A percentile compares a stretch with the other conserved stretches of the same genome.
These are phyloP conservation scores for Alosa alosa DNA, from an alignment of 2,113 vertebrate genomes.

Conservation along the genomic window DNA sequence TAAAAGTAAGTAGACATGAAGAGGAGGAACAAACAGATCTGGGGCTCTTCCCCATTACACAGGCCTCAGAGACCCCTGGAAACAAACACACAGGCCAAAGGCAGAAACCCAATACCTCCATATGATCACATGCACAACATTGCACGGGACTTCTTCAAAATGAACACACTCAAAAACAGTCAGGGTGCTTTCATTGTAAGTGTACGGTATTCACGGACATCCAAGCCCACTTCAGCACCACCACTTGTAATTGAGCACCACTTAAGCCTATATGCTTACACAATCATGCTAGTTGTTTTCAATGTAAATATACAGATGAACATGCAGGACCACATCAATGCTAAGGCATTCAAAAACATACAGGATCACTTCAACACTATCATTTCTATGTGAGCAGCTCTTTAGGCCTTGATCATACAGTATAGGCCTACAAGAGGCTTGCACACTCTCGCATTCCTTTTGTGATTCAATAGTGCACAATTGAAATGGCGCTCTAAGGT, in stretches of 20 bases:
- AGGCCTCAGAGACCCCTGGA: not conserved
- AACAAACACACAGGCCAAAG: not conserved
- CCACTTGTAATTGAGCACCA: not conserved
- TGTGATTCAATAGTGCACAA: not conserved
- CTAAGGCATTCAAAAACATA: not conserved
- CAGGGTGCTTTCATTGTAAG: not conserved
- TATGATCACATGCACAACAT: not conserved
- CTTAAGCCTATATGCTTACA: not conserved
- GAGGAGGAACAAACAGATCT: conserved; percentile 14
- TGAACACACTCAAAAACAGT: not conserved
- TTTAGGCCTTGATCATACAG: not conserved
- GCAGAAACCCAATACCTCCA: not conserved
- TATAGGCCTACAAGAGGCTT: too few relatives aligned
- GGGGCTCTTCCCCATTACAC: conserved; percentile 7
- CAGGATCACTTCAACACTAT: too few relatives aligned
- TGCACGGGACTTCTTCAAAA: too few relatives aligned
- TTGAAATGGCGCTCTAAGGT: not conserved
- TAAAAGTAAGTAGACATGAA: conserved; percentile 1
- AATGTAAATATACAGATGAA: not conserved
- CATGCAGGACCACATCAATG: not conserved
- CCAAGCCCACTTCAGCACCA: not conserved
- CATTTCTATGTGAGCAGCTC: not conserved
- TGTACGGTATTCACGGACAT: not conserved
- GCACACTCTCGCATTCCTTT: not conserved
- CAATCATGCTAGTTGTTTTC: not conserved